A percentile compares a stretch with the other conserved stretches of the same genome.
These are phyloP conservation scores for Diadophis punctatus DNA, from an alignment of 2,113 vertebrate species.

Conservation along the genomic window DNA sequence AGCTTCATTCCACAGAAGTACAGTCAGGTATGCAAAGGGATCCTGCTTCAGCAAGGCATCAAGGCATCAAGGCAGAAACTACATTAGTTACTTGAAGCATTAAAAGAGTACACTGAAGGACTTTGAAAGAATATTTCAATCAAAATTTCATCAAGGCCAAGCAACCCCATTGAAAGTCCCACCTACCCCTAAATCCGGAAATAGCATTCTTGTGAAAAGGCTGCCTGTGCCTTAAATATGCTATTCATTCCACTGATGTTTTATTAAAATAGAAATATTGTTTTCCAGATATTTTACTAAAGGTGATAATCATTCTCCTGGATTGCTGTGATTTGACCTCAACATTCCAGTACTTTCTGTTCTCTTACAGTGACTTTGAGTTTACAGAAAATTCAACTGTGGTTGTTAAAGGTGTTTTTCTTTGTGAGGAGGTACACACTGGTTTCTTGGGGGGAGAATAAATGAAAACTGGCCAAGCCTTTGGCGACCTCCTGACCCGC, in stretches of 20 bases:
- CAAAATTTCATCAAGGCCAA: background rate
- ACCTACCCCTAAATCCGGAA: background rate
- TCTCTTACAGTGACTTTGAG: conserved; percentile 49
- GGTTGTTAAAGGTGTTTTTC: conserved; percentile 48
- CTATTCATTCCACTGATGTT: background rate
- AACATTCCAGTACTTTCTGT: conserved; percentile 24
- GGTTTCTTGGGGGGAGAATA: conserved; percentile 51
- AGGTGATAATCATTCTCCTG: conserved; percentile 39
- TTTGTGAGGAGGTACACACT: conserved; percentile 64
- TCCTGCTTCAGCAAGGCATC: background rate
- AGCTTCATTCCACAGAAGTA: background rate
- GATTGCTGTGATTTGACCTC: conserved; percentile 53
- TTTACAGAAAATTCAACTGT: conserved; percentile 4
- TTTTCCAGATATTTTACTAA: conserved; percentile 36
- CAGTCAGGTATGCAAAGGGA: background rate
- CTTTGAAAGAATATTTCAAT: background rate
- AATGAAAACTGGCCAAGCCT: conserved; percentile 59
- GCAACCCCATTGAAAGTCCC: background rate
- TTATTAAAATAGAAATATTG: background rate
- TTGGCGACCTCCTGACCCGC: conserved; percentile 57
- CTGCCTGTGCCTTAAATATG: background rate
- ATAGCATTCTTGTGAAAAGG: background rate
- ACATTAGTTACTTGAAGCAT: background rate
- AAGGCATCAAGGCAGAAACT: background rate
- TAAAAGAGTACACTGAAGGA: background rate